Evolutionary conservation across 2,888 invertebrate species (phyloP).

Genomic region (Ariolimax columbianus): DNA sequence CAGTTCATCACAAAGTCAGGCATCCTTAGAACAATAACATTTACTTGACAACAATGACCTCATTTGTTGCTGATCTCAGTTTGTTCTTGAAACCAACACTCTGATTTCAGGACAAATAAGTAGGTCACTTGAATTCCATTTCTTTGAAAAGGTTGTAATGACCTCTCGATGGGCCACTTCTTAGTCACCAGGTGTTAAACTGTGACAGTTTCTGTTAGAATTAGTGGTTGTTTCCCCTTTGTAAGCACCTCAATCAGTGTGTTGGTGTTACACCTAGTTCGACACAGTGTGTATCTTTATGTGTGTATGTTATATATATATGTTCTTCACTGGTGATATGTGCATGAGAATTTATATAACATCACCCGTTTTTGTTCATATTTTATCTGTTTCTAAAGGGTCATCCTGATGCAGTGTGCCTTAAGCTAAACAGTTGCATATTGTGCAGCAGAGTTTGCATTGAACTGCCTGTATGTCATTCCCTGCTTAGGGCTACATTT

Average conservation of each 20-base stretch:
- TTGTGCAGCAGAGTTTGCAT: neutral
- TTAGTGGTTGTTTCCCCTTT: neutral
- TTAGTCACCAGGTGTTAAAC: no score
- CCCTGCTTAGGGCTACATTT: no score
- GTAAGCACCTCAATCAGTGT: neutral
- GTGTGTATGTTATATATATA: neutral
- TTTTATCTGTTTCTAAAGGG: neutral
- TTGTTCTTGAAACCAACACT: neutral
- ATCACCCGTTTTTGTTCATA: slow-evolving; percentile 7
- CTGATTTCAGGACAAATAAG: no score
- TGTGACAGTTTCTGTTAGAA: neutral
- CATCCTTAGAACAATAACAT: no score
- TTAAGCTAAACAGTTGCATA: neutral
- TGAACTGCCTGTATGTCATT: neutral
- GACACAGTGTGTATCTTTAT: neutral
- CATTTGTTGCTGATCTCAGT: slow-evolving; percentile 5
- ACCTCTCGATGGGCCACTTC: no score
- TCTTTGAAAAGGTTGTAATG: no score
- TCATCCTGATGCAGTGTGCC: neutral
- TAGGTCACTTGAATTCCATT: no score
- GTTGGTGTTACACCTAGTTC: neutral
- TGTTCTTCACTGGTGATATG: neutral
- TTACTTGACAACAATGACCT: no score
- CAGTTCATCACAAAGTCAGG: no score
- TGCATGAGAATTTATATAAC: slow-evolving; percentile 6